Conservation (phyloP, 2,113 vertebrate species). For the Blennius ocellaris region DNA sequence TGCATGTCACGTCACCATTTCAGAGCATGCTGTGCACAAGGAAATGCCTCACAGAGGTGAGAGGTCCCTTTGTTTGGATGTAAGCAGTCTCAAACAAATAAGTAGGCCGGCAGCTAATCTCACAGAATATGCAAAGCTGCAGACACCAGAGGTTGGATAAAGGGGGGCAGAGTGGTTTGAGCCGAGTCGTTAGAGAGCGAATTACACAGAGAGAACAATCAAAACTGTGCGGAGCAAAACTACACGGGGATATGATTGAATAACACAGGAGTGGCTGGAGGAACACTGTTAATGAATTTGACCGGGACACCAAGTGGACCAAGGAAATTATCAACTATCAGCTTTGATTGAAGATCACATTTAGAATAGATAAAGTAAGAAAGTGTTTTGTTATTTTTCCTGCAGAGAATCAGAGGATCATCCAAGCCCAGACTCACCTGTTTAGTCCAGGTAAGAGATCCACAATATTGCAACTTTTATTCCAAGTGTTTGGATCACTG, state of each 20-base stretch:
- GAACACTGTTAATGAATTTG: constrained; percentile 7
- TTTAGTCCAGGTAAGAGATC: constrained; percentile 47
- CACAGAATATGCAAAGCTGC: constrained; percentile 74
- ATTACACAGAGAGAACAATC: not conserved
- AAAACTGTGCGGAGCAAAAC: not conserved
- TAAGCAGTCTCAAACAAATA: constrained; percentile 64
- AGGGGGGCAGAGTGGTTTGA: not conserved
- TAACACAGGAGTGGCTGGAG: constrained; percentile 21
- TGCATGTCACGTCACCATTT: not conserved
- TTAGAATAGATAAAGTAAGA: no score
- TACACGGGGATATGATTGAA: constrained; percentile 11
- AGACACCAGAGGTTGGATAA: constrained; percentile 14
- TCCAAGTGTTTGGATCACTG: no score
- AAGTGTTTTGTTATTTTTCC: no score
- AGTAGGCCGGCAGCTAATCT: constrained; percentile 64
- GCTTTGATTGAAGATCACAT: no score
- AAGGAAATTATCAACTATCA: no score
- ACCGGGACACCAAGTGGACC: not conserved
- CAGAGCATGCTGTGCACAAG: no score
- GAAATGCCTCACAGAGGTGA: constrained; percentile 34
- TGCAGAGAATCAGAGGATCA: no score
- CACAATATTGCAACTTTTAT: no score
- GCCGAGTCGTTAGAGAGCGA: not conserved
- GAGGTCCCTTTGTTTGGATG: constrained; percentile 68
- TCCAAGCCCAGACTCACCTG: constrained; percentile 34